Evolutionary conservation across 2,797 vertebrate species (phyloP).

Genomic region (Zenarchopterus dispar): DNA sequence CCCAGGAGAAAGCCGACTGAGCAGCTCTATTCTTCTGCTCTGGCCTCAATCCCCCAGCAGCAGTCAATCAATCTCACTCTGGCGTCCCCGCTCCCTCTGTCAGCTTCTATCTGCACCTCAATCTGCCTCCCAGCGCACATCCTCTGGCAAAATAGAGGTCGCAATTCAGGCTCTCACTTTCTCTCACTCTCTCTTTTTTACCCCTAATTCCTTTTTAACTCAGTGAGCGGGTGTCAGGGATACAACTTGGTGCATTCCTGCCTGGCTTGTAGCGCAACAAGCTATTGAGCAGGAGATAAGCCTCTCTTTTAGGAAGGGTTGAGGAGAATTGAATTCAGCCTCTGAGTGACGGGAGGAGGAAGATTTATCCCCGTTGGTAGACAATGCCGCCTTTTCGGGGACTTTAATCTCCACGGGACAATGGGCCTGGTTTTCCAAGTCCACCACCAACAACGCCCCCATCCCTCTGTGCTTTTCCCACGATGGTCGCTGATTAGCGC

Average conservation of each 20-base stretch:
- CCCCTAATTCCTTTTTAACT: slow-evolving; percentile 83
- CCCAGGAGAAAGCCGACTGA: slow-evolving; percentile 51
- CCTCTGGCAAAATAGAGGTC: slow-evolving; percentile 79
- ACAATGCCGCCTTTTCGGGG: slow-evolving; percentile 95
- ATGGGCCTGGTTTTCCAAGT: slow-evolving; percentile 87
- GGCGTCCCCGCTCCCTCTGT: slow-evolving; percentile 62
- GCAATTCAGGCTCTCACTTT: slow-evolving; percentile 74
- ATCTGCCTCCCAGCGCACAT: slow-evolving; percentile 78
- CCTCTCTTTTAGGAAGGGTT: slow-evolving; percentile 92
- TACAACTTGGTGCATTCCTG: slow-evolving; percentile 90
- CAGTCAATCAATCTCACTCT: slow-evolving; percentile 70
- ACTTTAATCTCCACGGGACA: slow-evolving; percentile 98
- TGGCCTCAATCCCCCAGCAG: slow-evolving; percentile 68
- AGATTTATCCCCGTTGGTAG: slow-evolving; percentile 94
- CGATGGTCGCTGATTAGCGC: slow-evolving; percentile 94
- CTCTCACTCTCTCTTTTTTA: slow-evolving; percentile 64
- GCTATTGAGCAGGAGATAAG: slow-evolving; percentile 99
- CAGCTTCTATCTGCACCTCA: slow-evolving; percentile 67
- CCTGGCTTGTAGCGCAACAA: slow-evolving; percentile 91
- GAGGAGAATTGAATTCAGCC: slow-evolving; percentile 96
- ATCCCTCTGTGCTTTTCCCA: slow-evolving; percentile 92
- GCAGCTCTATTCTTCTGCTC: slow-evolving; percentile 70
- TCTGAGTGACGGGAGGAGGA: slow-evolving; percentile 98
- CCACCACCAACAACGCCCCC: slow-evolving; percentile 50
- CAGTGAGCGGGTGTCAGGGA: slow-evolving; percentile 79